Evolutionary conservation across 2,113 vertebrate genomes (phyloP).

Genomic region (Istiophorus platypterus): DNA sequence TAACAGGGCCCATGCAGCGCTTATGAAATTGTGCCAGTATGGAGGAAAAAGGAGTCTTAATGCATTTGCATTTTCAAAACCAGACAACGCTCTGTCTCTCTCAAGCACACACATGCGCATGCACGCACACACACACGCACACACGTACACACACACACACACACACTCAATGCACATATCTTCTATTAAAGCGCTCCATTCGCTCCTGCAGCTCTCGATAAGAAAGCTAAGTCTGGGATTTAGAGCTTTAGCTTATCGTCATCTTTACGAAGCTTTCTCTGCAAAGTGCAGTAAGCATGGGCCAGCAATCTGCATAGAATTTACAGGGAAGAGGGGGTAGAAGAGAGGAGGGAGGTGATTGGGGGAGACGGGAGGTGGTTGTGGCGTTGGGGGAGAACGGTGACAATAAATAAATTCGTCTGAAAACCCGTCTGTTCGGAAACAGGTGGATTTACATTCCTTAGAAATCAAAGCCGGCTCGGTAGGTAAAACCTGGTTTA

Average conservation of each 20-base stretch:
- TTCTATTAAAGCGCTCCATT: conserved; percentile 78
- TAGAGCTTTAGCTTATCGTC: conserved; percentile 86
- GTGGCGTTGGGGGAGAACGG: conserved; percentile 24
- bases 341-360: conserved; percentile 5
- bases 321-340: conserved; percentile 40
- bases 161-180: conserved; percentile 55
- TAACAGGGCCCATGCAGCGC: conserved; percentile 32
- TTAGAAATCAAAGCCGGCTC: conserved; percentile 71
- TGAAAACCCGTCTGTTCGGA: conserved; percentile 67
- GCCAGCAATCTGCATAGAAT: conserved; percentile 82
- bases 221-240: conserved; percentile 87
- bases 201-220: conserved; percentile 85
- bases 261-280: conserved; percentile 82
- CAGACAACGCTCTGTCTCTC: conserved; percentile 49
- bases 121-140: conserved; percentile 18
- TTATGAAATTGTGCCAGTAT: conserved; percentile 61
- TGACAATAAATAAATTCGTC: conserved; percentile 72
- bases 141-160: conserved; percentile 42
- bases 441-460: conserved; percentile 84
- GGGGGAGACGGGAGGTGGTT: conserved; percentile 25
- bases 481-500: conserved; percentile 58
- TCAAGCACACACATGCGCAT: conserved; percentile 16
- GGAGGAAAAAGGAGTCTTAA: conserved; percentile 66
- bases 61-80: conserved; percentile 78
- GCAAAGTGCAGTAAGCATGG: conserved; percentile 80